Percentiles rank a stretch among this genome's conserved stretches.
Evolutionary conservation across 1,140 invertebrate species (phyloP).

Genomic region (Ectropis grisescens): DNA sequence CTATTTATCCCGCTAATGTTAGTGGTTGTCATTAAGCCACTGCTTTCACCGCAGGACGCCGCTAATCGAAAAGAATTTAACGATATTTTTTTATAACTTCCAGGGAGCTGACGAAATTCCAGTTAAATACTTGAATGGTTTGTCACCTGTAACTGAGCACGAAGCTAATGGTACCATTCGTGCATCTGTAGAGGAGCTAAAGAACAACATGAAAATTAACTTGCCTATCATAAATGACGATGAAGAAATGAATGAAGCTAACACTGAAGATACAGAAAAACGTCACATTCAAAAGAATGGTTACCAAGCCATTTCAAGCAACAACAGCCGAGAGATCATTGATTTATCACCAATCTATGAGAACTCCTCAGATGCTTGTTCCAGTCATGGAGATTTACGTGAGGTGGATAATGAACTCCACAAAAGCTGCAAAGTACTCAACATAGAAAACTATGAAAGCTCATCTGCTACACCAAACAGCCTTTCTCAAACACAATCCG

Average conservation of each 20-base stretch:
- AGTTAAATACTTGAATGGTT: conserved; percentile 59
- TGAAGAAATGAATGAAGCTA: conserved; percentile 51
- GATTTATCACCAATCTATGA: conserved; percentile 68
- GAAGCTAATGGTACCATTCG: conserved; percentile 59
- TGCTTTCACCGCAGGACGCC: no score
- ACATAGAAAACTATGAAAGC: conserved; percentile 58
- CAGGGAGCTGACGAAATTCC: conserved; percentile 48
- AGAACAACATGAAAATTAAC: conserved; percentile 65
- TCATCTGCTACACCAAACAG: conserved; percentile 60
- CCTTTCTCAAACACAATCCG: conserved; percentile 64
- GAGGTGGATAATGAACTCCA: conserved; percentile 52
- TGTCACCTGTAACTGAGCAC: conserved; percentile 60
- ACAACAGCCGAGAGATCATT: conserved; percentile 61
- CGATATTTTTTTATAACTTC: conserved; percentile 8
- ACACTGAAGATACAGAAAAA: conserved; percentile 30
- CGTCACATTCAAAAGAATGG: conserved; percentile 42
- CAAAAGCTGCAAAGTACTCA: conserved; percentile 45
- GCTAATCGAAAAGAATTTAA: no score
- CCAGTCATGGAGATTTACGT: conserved; percentile 60
- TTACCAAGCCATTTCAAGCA: conserved; percentile 47
- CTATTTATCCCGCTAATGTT: no score
- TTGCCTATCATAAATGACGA: conserved; percentile 66
- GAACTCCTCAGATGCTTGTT: conserved; percentile 67
- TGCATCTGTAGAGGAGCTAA: conserved; percentile 64
- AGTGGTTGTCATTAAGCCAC: no score